These are phyloP conservation scores for Trachelus stipa DNA, from an alignment of 2,888 invertebrate species.

Conservation along the genomic window DNA sequence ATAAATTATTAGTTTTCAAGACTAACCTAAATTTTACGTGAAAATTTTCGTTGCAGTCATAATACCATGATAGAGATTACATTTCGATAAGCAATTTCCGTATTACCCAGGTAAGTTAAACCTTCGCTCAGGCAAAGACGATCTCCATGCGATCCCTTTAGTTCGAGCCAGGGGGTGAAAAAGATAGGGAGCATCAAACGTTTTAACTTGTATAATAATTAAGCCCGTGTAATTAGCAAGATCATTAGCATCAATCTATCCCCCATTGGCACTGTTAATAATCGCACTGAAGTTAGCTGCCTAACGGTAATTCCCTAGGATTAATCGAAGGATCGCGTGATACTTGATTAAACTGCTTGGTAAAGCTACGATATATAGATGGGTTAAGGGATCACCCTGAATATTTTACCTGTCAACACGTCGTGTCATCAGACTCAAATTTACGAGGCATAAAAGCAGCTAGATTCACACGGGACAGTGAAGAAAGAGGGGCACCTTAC, in stretches of 20 bases:
- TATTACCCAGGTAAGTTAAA: neutral
- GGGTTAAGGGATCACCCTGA: neutral
- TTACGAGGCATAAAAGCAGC: neutral
- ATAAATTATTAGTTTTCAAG: conserved; percentile 16
- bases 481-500: neutral
- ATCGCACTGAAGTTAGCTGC: neutral
- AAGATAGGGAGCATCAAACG: neutral
- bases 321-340: neutral
- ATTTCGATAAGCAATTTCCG: conserved; percentile 1
- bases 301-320: neutral
- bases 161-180: neutral
- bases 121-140: neutral
- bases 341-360: neutral
- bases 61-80: neutral
- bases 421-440: neutral
- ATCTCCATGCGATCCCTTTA: neutral
- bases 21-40: conserved; percentile 9
- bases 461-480: neutral
- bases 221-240: neutral
- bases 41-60: neutral
- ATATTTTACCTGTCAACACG: neutral
- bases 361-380: neutral
- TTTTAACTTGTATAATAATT: neutral
- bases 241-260: neutral
- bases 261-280: neutral